Conservation (phyloP, 1,140 invertebrate genomes). For the Subanguina moxae region DNA sequence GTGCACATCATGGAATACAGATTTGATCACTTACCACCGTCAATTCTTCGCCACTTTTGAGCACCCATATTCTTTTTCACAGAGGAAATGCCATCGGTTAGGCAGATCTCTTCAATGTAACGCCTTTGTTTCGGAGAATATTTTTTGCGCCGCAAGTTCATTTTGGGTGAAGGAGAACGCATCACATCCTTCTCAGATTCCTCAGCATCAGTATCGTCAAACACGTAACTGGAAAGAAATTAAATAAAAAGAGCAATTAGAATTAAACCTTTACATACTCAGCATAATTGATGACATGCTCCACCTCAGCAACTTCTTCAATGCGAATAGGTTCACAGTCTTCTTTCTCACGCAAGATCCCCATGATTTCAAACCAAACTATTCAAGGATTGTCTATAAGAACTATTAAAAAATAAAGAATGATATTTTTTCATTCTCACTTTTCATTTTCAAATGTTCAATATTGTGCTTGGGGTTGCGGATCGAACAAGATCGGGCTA, state of each 20-base stretch:
- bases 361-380: conserved; percentile 16
- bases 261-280: conserved; percentile 13
- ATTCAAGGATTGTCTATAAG: too few relatives aligned
- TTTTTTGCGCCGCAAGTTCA: background rate
- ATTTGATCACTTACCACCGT: conserved; percentile 45
- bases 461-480: too few relatives aligned
- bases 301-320: conserved; percentile 22
- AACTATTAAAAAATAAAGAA: too few relatives aligned
- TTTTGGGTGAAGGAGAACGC: conserved; percentile 8
- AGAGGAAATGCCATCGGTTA: conserved; percentile 34
- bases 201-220: conserved; percentile 31
- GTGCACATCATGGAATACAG: background rate
- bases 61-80: conserved; percentile 56
- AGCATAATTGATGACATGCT: conserved; percentile 20
- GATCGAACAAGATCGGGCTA: too few relatives aligned
- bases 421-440: too few relatives aligned
- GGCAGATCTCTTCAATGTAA: background rate
- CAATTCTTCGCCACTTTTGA: conserved; percentile 51
- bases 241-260: background rate
- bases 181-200: background rate
- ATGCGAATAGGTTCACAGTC: conserved; percentile 26
- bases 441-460: too few relatives aligned
- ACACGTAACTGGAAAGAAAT: conserved; percentile 19
- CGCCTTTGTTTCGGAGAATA: conserved; percentile 12
- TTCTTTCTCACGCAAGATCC: conserved; percentile 23